phyloP scores from a whole-genome alignment of 1,140 invertebrate genomes.

The Lasaia peninsularis region DNA sequence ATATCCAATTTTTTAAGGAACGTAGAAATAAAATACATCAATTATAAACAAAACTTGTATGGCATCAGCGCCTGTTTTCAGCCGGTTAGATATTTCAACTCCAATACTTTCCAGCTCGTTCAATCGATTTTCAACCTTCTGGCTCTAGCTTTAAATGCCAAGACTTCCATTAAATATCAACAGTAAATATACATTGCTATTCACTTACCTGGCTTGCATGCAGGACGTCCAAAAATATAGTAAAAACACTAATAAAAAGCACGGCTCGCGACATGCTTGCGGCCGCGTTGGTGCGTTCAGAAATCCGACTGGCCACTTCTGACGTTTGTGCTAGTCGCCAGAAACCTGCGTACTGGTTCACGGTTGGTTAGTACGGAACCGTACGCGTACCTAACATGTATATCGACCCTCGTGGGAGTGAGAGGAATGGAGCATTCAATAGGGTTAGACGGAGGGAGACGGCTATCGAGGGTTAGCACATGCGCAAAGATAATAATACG shows the following conservation, averaged over 20 bases:
- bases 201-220: constrained; percentile 68
- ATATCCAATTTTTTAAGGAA: not conserved
- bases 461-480: constrained; percentile 46
- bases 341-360: constrained; percentile 64
- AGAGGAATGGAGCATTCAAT: constrained; percentile 32
- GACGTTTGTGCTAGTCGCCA: constrained; percentile 61
- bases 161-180: constrained; percentile 13
- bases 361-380: constrained; percentile 46
- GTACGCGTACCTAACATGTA: constrained; percentile 73
- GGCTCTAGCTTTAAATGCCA: constrained; percentile 35
- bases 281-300: constrained; percentile 54
- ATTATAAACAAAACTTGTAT: constrained; percentile 50
- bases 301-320: constrained; percentile 40
- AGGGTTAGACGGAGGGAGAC: constrained; percentile 36
- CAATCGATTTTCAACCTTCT: constrained; percentile 70
- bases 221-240: constrained; percentile 70
- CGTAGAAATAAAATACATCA: not conserved
- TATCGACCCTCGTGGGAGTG: constrained; percentile 68
- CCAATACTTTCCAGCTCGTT: constrained; percentile 60
- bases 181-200: constrained; percentile 27
- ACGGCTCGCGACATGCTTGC: constrained; percentile 72
- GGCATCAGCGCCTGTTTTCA: constrained; percentile 54
- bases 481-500: constrained; percentile 56
- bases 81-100: constrained; percentile 46
- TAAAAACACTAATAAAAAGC: constrained; percentile 74